phyloP scores from a whole-genome alignment of 2,797 vertebrate species.

The Syngnathus rostellatus region DNA sequence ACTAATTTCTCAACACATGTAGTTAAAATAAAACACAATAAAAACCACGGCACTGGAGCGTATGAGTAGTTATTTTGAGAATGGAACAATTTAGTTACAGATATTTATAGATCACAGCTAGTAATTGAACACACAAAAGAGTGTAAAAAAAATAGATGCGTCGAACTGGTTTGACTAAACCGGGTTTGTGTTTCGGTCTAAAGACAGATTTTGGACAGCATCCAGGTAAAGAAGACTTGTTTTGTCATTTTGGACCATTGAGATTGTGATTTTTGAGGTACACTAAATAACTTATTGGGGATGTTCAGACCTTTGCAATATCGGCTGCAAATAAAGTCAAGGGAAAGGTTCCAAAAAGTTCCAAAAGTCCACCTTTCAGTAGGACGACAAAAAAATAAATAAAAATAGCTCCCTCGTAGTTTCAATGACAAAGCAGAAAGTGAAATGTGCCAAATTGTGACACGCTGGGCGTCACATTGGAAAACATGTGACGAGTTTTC shows the following conservation, averaged over 20 bases:
- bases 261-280: not conserved
- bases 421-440: slow-evolving; percentile 26
- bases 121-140: not conserved
- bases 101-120: slow-evolving; percentile 1
- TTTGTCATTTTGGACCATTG: not conserved
- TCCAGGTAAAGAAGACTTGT: not conserved
- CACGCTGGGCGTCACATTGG: slow-evolving; percentile 27
- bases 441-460: slow-evolving; percentile 42
- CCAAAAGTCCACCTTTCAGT: slow-evolving; percentile 1
- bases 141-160: not conserved
- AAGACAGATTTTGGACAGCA: slow-evolving; percentile 3
- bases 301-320: not conserved
- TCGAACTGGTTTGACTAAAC: slow-evolving; percentile 17
- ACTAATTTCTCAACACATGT: not conserved
- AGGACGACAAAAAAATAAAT: not conserved
- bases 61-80: not conserved
- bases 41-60: not conserved
- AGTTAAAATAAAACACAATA: not conserved
- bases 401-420: not conserved
- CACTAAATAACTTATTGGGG: not conserved
- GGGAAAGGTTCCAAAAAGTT: too few relatives aligned
- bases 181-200: slow-evolving; percentile 12
- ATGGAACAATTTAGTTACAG: not conserved
- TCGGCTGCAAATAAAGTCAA: not conserved
- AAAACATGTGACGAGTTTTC: slow-evolving; percentile 54